Evolutionary conservation across 2,888 invertebrate species (phyloP).

Genomic region (Oscheius myriophilus): DNA sequence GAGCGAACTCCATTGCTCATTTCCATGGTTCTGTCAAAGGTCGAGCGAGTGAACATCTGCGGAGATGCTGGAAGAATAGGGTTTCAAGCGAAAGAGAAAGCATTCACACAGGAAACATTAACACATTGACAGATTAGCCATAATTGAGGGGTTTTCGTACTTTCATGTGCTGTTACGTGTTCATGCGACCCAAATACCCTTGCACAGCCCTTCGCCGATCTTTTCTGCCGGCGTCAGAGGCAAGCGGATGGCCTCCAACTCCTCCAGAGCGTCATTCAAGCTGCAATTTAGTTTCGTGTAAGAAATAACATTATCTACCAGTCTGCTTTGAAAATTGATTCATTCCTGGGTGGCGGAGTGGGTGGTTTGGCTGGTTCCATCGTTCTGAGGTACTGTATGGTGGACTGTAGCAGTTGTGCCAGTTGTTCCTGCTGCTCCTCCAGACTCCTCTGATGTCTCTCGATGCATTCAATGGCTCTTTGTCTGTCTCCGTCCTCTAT

Average conservation of each 20-base stretch:
- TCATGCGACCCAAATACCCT: not conserved
- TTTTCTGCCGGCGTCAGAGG: slow-evolving; percentile 24
- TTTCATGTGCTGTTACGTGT: not conserved
- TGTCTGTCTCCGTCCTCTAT: slow-evolving; percentile 54
- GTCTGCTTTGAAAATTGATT: slow-evolving; percentile 20
- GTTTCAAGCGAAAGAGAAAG: no score
- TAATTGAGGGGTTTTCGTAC: not conserved
- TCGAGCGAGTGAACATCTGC: slow-evolving; percentile 16
- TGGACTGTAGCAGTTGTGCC: slow-evolving; percentile 53
- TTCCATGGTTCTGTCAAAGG: slow-evolving; percentile 9
- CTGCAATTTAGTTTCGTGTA: slow-evolving; percentile 3
- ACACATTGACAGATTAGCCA: not conserved
- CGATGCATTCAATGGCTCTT: slow-evolving; percentile 55
- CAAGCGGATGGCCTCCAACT: slow-evolving; percentile 32
- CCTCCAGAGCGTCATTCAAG: slow-evolving; percentile 49
- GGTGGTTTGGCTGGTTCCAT: slow-evolving; percentile 30
- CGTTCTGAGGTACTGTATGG: slow-evolving; percentile 54
- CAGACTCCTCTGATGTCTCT: slow-evolving; percentile 57
- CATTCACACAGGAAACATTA: no score
- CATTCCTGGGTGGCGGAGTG: slow-evolving; percentile 16
- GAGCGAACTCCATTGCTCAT: not conserved
- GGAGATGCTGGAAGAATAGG: slow-evolving; percentile 3
- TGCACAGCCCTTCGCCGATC: slow-evolving; percentile 12
- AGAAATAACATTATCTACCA: not conserved
- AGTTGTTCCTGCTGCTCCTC: slow-evolving; percentile 61